These are phyloP conservation scores for Drosophila elegans DNA, from an alignment of 1,140 invertebrate species.

Conservation along the genomic window DNA sequence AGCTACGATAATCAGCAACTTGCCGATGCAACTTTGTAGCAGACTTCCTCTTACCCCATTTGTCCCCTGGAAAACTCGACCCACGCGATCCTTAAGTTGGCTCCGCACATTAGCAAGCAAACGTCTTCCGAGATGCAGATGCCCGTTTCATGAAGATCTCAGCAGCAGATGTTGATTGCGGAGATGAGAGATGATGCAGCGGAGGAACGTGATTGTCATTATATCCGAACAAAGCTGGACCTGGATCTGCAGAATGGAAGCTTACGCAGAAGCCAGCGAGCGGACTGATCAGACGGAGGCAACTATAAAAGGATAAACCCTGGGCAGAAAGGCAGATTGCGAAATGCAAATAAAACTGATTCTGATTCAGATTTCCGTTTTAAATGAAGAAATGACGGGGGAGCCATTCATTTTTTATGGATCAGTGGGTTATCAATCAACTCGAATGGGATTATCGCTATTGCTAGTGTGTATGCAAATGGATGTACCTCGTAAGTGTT, in stretches of 20 bases:
- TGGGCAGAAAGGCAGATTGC: conserved; percentile 4
- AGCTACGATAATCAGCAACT: conserved; percentile 59
- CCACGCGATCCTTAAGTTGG: conserved; percentile 51
- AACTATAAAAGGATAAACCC: conserved; percentile 35
- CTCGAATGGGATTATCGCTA: not conserved
- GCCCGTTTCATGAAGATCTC: conserved; percentile 15
- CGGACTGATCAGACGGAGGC: conserved; percentile 47
- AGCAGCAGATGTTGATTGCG: conserved; percentile 65
- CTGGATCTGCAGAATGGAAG: conserved; percentile 1
- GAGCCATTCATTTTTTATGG: conserved; percentile 39
- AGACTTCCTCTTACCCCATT: not conserved
- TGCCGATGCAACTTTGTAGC: conserved; percentile 66
- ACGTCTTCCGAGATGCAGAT: conserved; percentile 26
- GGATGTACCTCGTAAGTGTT: not conserved
- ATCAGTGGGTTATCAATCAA: conserved; percentile 42
- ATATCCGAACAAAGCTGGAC: conserved; percentile 32
- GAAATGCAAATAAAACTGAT: conserved; percentile 21
- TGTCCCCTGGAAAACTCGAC: conserved; percentile 14
- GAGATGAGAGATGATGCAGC: conserved; percentile 54
- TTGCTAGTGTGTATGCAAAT: conserved; percentile 5
- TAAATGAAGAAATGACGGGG: conserved; percentile 11
- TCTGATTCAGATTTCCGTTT: conserved; percentile 13
- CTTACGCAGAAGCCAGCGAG: conserved; percentile 45
- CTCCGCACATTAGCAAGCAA: conserved; percentile 63
- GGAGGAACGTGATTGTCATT: conserved; percentile 62